phyloP scores from a whole-genome alignment of 2,888 invertebrate genomes.

The Caenorhabditis parvicauda region DNA sequence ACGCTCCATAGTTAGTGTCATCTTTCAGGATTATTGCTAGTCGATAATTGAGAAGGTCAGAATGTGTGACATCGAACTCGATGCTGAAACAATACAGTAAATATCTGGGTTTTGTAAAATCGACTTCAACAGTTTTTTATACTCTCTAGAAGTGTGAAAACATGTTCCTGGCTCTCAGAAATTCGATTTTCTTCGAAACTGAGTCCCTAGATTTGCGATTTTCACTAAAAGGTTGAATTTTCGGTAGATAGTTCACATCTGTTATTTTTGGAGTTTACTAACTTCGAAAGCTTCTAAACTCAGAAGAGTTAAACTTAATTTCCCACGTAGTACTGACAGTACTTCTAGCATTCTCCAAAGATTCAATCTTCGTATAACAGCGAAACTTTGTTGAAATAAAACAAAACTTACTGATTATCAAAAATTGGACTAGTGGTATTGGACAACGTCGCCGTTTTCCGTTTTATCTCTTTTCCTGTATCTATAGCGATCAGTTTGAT shows the following conservation, averaged over 20 bases:
- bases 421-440: slow-evolving; percentile 46
- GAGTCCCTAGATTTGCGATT: not conserved
- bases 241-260: not conserved
- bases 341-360: too few species aligned
- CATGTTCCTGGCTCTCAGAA: too few species aligned
- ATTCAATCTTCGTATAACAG: too few species aligned
- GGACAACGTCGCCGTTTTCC: slow-evolving; percentile 41
- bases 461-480: slow-evolving; percentile 40
- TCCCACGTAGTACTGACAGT: too few species aligned
- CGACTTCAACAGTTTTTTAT: too few species aligned
- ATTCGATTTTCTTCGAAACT: too few species aligned
- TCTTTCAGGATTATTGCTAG: slow-evolving; percentile 59
- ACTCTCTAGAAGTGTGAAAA: too few species aligned
- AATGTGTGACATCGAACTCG: slow-evolving; percentile 50
- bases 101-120: too few species aligned
- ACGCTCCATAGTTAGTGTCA: slow-evolving; percentile 54
- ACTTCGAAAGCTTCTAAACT: too few species aligned
- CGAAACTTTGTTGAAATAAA: not conserved
- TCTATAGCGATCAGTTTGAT: slow-evolving; percentile 44
- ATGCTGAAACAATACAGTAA: slow-evolving; percentile 40
- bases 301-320: too few species aligned
- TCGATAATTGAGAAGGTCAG: slow-evolving; percentile 52
- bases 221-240: not conserved
- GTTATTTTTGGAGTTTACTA: not conserved
- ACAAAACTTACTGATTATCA: slow-evolving; percentile 47